Evolutionary conservation across 2,113 vertebrate species (phyloP).

Genomic region (Melanerpes aurifrons): DNA sequence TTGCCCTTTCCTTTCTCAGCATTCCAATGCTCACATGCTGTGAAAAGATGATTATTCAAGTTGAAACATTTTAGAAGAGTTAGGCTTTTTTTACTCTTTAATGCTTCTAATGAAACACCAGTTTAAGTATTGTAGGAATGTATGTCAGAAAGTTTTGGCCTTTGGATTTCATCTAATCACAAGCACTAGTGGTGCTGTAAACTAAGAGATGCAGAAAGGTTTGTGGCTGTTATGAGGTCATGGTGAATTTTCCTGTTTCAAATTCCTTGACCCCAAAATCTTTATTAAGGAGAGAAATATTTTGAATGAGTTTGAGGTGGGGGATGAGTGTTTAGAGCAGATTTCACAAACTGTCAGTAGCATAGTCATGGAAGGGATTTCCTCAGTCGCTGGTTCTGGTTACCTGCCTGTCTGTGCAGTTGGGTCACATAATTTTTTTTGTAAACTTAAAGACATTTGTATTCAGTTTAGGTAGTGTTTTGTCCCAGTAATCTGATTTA

Average conservation of each 20-base stretch:
- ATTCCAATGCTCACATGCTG: not conserved
- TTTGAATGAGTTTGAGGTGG: not conserved
- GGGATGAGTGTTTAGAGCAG: not conserved
- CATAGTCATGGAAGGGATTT: not conserved
- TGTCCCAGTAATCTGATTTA: slow-evolving; percentile 42
- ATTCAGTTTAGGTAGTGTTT: slow-evolving; percentile 30
- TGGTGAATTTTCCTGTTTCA: not conserved
- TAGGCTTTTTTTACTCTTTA: not conserved
- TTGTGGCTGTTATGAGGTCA: not conserved
- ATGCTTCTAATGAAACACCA: not conserved
- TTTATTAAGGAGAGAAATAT: not conserved
- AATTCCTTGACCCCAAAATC: not conserved
- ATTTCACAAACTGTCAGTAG: not conserved
- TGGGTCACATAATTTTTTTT: not conserved
- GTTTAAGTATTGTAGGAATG: not conserved
- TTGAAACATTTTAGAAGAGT: slow-evolving; percentile 7
- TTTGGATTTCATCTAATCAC: not conserved
- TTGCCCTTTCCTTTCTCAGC: not conserved
- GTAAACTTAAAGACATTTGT: not conserved
- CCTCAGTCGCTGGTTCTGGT: not conserved
- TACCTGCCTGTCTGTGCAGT: not conserved
- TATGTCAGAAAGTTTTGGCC: not conserved
- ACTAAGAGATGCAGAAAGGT: not conserved
- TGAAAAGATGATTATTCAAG: not conserved
- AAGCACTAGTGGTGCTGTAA: not conserved